Base-by-base conservation (phyloP, 2,113 vertebrate genomes). In the Tupaia tana region DNA sequence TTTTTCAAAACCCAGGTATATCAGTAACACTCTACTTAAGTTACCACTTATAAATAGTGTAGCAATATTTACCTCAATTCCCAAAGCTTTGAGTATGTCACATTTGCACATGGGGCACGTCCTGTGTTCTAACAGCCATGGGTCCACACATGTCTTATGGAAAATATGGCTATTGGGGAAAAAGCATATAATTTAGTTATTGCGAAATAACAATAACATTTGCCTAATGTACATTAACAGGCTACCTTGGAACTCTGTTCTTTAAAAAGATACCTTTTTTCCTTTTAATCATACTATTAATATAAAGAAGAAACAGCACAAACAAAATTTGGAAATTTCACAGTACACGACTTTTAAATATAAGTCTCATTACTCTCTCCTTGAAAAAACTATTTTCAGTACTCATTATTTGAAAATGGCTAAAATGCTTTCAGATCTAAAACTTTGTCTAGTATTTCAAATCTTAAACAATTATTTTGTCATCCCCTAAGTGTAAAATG, bases 61-160 rank as follows among this genome's bases (percentile, higher is more conserved):
- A 79, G 56, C 34, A 80, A 78, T 97, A 18, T 96, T 96, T 97
- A 99, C 99, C 98, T 99, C 99, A 69, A 99, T 98, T 67, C 99
- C 99, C 95, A 99, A 83, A 89, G 98, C 98, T 96, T 99, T 99
- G 94, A 99, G 98, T 96, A 99, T 99, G 98, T 99, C 99, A 93
- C 99, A 99, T 96, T 99, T 99, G 96, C 99, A 99, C 99, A 99
- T 99, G 6, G 99, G 99, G 95, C 99, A 99, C 16, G 99, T 99
- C 93, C 99, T 98, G 19, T 98, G 99, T 74, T 99, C 99, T 97
- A 99, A 98, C 92, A 99, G 98, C 99, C 99, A 99, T 14, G 99
- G 99, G 79, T 99, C 99, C 91, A 99, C 99, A 91, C 99, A 99
- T 89, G 94, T 97, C 97, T 99, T 99, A 95, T 99, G 99, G 98